phyloP scores from a whole-genome alignment of 2,113 vertebrate genomes.

The Crypturellus undulatus region DNA sequence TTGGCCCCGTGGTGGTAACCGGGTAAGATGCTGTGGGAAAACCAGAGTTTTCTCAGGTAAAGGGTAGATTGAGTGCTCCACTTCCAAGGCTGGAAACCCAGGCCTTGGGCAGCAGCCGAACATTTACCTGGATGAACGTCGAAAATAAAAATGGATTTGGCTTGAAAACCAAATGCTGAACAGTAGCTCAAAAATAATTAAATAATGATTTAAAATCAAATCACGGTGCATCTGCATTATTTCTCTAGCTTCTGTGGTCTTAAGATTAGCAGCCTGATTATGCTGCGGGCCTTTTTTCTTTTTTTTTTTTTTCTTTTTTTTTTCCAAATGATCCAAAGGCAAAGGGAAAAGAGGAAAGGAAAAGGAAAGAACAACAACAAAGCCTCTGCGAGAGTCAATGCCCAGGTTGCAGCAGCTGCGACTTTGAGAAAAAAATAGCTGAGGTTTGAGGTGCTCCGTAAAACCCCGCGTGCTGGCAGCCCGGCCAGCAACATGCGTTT shows the following conservation, averaged over 20 bases:
- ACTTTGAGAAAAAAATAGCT: slow-evolving; percentile 44
- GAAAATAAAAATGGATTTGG: neutral
- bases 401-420: neutral
- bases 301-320: neutral
- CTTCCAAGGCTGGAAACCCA: neutral
- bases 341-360: neutral
- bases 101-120: neutral
- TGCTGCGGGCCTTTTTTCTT: neutral
- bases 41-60: too few species aligned
- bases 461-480: slow-evolving; percentile 44
- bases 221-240: neutral
- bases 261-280: neutral
- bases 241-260: neutral
- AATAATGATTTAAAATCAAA: neutral
- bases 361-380: neutral
- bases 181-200: neutral
- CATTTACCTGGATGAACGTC: neutral
- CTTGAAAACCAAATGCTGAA: neutral
- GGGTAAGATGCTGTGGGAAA: neutral
- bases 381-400: neutral
- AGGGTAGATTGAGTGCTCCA: neutral
- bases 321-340: neutral
- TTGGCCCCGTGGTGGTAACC: too few species aligned
- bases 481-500: slow-evolving; percentile 40
- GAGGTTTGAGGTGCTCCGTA: slow-evolving; percentile 20